These are phyloP conservation scores for Coptodon bakossiorum DNA, from an alignment of 2,113 vertebrate species.

Conservation along the genomic window DNA sequence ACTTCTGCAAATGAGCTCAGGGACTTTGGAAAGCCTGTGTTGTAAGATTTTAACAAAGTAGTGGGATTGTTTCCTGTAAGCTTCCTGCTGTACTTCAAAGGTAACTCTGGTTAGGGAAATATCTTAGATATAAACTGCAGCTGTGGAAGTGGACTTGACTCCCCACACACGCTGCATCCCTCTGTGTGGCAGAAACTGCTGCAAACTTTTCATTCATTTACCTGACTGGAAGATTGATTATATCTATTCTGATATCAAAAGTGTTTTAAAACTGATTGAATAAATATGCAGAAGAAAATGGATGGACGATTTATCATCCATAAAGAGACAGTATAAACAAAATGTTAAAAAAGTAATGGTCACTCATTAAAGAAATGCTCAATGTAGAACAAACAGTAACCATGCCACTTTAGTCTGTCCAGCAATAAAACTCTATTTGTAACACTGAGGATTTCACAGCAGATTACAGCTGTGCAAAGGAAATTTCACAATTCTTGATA, in stretches of 20 bases:
- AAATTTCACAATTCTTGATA: background rate
- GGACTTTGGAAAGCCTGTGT: background rate
- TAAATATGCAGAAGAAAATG: no score
- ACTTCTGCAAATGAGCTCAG: background rate
- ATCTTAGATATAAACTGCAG: constrained; percentile 23
- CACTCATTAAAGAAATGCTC: background rate
- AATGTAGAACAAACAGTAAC: background rate
- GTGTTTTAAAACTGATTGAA: no score
- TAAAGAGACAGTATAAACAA: background rate
- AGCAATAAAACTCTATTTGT: background rate
- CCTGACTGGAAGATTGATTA: background rate
- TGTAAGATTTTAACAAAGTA: background rate
- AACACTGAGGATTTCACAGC: background rate
- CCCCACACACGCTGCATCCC: background rate
- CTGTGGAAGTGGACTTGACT: constrained; percentile 23
- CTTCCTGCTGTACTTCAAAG: constrained; percentile 36
- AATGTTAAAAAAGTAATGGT: background rate
- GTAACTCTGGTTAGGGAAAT: constrained; percentile 9
- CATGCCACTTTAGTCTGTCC: background rate
- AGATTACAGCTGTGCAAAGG: background rate
- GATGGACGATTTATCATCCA: no score
- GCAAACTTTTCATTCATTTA: background rate
- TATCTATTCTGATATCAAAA: no score
- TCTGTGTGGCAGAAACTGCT: background rate
- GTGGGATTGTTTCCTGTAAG: background rate